These are phyloP conservation scores for Bettongia penicillata DNA, from an alignment of 2,113 vertebrate species.

Conservation along the genomic window DNA sequence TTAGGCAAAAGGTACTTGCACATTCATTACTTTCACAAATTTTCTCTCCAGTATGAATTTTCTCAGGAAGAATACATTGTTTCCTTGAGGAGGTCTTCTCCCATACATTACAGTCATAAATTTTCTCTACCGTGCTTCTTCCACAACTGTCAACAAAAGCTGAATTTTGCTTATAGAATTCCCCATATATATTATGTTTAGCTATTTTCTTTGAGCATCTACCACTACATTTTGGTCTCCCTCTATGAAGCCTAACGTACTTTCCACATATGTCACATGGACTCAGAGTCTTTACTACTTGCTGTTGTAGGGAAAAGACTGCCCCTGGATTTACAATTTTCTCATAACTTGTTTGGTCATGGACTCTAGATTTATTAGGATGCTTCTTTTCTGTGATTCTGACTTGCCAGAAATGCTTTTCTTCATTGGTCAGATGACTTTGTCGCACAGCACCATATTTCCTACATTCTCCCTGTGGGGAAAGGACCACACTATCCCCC, in stretches of 20 bases:
- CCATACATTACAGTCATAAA: conserved; percentile 73
- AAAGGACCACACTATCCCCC: conserved; percentile 62
- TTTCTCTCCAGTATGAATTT: too few species aligned
- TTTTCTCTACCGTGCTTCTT: conserved; percentile 75
- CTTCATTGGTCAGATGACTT: conserved; percentile 69
- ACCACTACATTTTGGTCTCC: conserved; percentile 41
- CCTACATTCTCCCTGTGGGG: conserved; percentile 60
- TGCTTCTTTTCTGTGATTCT: conserved; percentile 51
- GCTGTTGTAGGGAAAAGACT: conserved; percentile 40
- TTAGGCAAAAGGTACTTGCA: too few species aligned
- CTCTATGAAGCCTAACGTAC: conserved; percentile 57
- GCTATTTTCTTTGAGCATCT: conserved; percentile 64
- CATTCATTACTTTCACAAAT: too few species aligned
- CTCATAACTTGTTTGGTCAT: conserved; percentile 43
- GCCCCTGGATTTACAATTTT: conserved; percentile 60
- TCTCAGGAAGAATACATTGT: conserved; percentile 74
- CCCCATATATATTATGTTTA: conserved; percentile 70
- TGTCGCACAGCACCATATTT: conserved; percentile 43
- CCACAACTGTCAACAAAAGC: conserved; percentile 73
- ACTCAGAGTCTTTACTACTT: conserved; percentile 19
- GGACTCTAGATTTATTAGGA: conserved; percentile 47
- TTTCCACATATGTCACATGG: conserved; percentile 52
- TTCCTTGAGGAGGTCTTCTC: conserved; percentile 76
- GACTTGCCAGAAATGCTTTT: conserved; percentile 27
- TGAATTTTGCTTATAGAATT: conserved; percentile 74